Conservation (phyloP, 2,113 vertebrate genomes). For the Clinocottus analis region DNA sequence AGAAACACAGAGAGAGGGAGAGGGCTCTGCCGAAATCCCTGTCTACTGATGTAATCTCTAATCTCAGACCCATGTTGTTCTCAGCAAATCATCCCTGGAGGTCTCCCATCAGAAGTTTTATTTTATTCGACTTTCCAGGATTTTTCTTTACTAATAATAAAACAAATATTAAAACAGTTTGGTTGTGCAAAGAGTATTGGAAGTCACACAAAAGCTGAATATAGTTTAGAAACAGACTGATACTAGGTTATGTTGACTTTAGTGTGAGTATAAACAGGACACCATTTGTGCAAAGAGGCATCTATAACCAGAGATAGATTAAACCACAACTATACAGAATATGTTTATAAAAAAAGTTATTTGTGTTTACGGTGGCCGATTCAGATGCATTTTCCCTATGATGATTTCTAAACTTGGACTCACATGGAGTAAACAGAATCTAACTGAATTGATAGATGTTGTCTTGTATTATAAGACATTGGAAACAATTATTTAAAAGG, state of each 20-base stretch:
- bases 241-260: constrained; percentile 66
- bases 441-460: background rate
- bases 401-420: background rate
- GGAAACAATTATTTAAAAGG: background rate
- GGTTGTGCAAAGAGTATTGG: background rate
- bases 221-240: constrained; percentile 49
- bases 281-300: constrained; percentile 29
- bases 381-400: background rate
- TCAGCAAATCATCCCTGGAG: constrained; percentile 69
- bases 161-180: constrained; percentile 21
- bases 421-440: background rate
- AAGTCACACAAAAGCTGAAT: constrained; percentile 5
- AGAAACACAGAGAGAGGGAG: constrained; percentile 50
- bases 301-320: constrained; percentile 20
- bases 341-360: background rate
- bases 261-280: constrained; percentile 39
- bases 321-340: constrained; percentile 17
- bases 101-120: constrained; percentile 52
- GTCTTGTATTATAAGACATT: background rate
- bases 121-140: constrained; percentile 36
- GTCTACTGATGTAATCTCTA: constrained; percentile 75
- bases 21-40: constrained; percentile 61
- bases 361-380: background rate
- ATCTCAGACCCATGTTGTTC: constrained; percentile 70
- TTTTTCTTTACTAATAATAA: constrained; percentile 25